Base-by-base conservation (phyloP, 2,113 vertebrate genomes). In the Pterocles burchelli region DNA sequence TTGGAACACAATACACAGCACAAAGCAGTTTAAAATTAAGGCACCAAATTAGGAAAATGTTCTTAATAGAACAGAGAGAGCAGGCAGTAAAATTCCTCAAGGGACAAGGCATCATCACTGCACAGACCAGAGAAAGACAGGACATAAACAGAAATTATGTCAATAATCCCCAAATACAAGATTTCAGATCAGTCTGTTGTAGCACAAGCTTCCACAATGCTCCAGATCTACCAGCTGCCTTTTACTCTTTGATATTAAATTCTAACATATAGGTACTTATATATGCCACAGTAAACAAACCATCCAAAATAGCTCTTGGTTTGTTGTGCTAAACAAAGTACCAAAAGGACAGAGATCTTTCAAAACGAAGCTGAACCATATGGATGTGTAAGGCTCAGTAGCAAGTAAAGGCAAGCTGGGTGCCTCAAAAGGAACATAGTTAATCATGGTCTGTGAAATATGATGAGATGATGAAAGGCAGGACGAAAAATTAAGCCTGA, bases 401-500 rank as follows among this genome's bases (percentile, higher is more conserved):
- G 46, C 66, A 85, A 92, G 89, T 17, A 48, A 88, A 83, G 59
- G 90, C 86, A 78, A 63, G 41, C 55, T 46, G 67, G 43, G 41
- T 63, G 68, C 85, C 92, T 94, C 38, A 77, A 10, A 93, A 73
- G 91, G 81, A 51, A 36, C 51, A 7, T 13, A 26, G 85, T 85
- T 78, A 80, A 93, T 88, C 6, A 1, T 29, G 75, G 82, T 52
- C 84, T 90, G 43, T 71, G 91, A 96, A 91, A 91, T 58, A 49
- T 1, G 88, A 94, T 49, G 68, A 92, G 74, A 81, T 61, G 76
- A 93, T 95, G 93, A 96, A 94, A 96, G 93, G 95, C 94, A 81
- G 67, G 89, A 94, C 0, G 66, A 95, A 90, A 33, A 54, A 70
- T 79, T 93, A 95, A 34, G 36, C 71, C 77, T 91, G 82, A 95